phyloP scores from a whole-genome alignment of 2,888 invertebrate species.

The Euzetes globulus region DNA sequence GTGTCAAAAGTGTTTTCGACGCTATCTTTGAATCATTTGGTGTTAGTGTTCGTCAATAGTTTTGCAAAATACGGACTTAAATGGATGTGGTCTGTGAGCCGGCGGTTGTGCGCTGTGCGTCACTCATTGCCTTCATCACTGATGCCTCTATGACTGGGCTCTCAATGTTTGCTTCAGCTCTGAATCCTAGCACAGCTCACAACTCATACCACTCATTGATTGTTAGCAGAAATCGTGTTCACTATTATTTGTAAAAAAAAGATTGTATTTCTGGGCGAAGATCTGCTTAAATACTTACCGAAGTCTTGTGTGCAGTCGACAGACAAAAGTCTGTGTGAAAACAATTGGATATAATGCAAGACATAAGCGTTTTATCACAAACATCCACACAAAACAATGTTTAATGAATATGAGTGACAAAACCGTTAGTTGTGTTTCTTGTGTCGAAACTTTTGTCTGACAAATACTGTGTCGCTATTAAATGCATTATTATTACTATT shows the following conservation, averaged over 20 bases:
- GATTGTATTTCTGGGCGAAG: not conserved
- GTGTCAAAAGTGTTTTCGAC: not conserved
- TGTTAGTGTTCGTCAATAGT: constrained; percentile 8
- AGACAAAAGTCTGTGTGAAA: not conserved
- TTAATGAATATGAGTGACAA: too few species aligned
- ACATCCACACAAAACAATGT: too few species aligned
- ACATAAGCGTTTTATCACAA: too few species aligned
- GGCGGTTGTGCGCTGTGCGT: constrained; percentile 4
- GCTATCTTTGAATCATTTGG: not conserved
- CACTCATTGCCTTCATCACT: constrained; percentile 8
- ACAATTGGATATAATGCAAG: not conserved
- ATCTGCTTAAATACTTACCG: constrained; percentile 1
- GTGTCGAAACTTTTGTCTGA: too few species aligned
- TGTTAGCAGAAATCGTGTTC: not conserved
- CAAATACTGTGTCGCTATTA: too few species aligned
- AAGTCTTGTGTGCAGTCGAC: not conserved
- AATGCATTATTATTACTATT: too few species aligned
- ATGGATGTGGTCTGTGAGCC: constrained; percentile 4
- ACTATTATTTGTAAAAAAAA: not conserved
- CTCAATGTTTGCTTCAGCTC: not conserved
- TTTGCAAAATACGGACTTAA: not conserved
- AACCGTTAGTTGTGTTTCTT: too few species aligned
- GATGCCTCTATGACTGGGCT: not conserved
- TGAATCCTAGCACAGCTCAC: not conserved
- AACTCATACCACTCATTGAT: not conserved